Percentiles rank a stretch among this genome's conserved stretches.
Conservation (phyloP, 2,797 vertebrate species). For the Diplodus puntazzo region DNA sequence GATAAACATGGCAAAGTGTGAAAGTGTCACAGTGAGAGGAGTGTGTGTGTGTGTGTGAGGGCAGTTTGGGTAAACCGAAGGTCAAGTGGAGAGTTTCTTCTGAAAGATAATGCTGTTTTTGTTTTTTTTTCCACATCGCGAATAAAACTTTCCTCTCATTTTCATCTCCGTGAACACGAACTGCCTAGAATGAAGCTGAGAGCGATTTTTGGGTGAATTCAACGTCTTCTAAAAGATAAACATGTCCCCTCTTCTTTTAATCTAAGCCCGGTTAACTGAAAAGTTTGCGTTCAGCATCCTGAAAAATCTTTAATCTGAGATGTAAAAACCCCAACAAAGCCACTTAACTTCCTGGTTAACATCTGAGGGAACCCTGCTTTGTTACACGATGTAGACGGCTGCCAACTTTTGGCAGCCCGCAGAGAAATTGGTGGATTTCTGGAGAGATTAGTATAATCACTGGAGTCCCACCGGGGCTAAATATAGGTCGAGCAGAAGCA, state of each 20-base stretch:
- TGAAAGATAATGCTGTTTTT: constrained; percentile 2
- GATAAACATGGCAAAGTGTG: constrained; percentile 17
- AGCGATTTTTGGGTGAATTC: neutral
- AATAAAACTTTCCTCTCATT: constrained; percentile 30
- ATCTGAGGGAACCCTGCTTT: constrained; percentile 63
- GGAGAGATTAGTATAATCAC: constrained; percentile 76
- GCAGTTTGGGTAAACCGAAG: constrained; percentile 17
- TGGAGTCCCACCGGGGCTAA: constrained; percentile 66
- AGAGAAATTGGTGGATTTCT: constrained; percentile 69
- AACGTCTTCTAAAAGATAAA: constrained; percentile 6
- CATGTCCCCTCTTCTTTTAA: neutral
- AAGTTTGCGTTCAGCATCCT: constrained; percentile 8
- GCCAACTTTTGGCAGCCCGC: constrained; percentile 65
- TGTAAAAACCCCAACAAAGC: constrained; percentile 50
- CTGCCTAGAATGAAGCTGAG: neutral
- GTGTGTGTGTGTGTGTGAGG: constrained; percentile 9
- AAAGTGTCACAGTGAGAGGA: neutral
- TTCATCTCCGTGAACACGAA: neutral
- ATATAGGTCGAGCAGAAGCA: constrained; percentile 68
- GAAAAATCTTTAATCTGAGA: constrained; percentile 49
- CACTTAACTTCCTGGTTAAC: constrained; percentile 47
- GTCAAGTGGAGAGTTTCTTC: constrained; percentile 18
- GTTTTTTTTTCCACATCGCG: constrained; percentile 19
- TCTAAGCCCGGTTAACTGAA: constrained; percentile 7
- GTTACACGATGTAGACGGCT: constrained; percentile 58